Evolutionary conservation across 2,797 vertebrate genomes (phyloP).

Genomic region (Loriculus beryllinus): DNA sequence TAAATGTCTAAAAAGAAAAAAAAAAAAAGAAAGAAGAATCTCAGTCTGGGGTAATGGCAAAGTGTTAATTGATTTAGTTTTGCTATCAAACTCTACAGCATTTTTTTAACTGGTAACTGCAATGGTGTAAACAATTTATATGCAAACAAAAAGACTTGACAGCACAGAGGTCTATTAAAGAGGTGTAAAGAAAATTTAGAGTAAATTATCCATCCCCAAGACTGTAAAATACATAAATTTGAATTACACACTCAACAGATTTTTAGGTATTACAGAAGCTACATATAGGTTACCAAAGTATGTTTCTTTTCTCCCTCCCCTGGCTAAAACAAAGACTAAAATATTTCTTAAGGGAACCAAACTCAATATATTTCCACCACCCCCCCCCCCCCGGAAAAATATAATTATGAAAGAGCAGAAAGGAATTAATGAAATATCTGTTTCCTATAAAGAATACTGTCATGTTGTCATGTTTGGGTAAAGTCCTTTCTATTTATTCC

Average conservation of each 20-base stretch:
- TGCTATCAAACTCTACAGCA: background rate
- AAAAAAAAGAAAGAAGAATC: background rate
- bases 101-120: background rate
- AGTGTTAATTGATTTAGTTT: background rate
- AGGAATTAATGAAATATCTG: background rate
- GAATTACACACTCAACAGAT: background rate
- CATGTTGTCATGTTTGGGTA: background rate
- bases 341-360: background rate
- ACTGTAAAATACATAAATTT: background rate
- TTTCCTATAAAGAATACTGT: background rate
- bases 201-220: background rate
- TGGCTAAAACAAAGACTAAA: background rate
- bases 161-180: background rate
- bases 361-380: background rate
- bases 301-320: background rate
- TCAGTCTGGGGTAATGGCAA: background rate
- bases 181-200: background rate
- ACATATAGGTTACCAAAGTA: background rate
- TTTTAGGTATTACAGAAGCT: background rate
- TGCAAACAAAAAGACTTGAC: background rate
- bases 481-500: background rate
- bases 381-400: background rate
- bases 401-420: background rate
- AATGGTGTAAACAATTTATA: background rate
- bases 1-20: constrained; percentile 26